phyloP scores from a whole-genome alignment of 2,797 vertebrate species.

The Glossophaga mutica region DNA sequence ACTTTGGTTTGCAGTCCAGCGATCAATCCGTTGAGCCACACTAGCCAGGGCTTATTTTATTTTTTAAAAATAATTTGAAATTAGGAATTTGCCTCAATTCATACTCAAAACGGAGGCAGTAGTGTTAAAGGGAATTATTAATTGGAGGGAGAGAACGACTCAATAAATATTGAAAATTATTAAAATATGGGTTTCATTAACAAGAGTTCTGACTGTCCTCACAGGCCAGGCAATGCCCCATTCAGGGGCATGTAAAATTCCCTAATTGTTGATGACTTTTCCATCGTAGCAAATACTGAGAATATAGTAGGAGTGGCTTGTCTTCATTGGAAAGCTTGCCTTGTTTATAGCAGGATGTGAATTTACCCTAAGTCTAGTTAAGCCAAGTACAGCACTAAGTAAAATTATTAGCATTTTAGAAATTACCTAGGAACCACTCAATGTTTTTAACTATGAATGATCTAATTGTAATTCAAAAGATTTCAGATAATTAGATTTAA shows the following conservation, averaged over 20 bases:
- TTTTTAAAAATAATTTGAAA: not conserved
- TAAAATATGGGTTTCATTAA: not conserved
- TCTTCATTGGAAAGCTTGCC: not conserved
- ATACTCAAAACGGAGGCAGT: not conserved
- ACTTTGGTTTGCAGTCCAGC: too few species aligned
- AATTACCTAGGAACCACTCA: not conserved
- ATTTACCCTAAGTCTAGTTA: not conserved
- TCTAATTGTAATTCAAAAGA: slow-evolving; percentile 57
- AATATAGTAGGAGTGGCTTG: not conserved
- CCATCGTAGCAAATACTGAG: not conserved
- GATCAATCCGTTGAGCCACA: too few species aligned
- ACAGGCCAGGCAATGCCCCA: not conserved
- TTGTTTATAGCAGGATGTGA: not conserved
- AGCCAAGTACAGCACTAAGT: not conserved
- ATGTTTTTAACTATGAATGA: slow-evolving; percentile 22
- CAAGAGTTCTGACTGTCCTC: not conserved
- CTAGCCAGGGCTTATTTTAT: not conserved
- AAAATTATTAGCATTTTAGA: slow-evolving; percentile 23
- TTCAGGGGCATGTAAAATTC: not conserved
- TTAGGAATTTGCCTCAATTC: not conserved
- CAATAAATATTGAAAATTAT: not conserved
- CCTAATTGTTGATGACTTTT: not conserved
- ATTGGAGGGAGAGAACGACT: not conserved
- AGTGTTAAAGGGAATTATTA: not conserved
- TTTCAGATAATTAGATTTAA: slow-evolving; percentile 63